These are phyloP conservation scores for Netelia virgata DNA, from an alignment of 2,888 invertebrate species.

Conservation along the genomic window DNA sequence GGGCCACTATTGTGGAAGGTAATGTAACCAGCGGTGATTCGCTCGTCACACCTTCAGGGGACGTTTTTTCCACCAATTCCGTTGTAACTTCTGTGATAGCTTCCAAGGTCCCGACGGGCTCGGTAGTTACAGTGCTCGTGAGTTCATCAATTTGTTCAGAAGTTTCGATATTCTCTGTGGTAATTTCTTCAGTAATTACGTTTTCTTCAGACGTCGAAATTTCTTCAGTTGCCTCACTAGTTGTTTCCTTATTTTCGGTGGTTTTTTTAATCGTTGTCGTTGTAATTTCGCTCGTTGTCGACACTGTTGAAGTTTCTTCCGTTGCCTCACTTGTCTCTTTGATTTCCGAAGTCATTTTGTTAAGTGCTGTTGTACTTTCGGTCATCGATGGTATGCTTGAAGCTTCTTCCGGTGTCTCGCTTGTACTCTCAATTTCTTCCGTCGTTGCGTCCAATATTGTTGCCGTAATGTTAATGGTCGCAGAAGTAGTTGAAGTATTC, in stretches of 20 bases:
- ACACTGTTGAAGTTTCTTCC: neutral
- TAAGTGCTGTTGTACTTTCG: no score
- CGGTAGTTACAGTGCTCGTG: conserved; percentile 3
- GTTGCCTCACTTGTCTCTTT: neutral
- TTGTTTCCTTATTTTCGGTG: neutral
- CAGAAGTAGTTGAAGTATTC: neutral
- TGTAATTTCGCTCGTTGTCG: neutral
- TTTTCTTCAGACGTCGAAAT: no score
- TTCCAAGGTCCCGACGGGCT: neutral
- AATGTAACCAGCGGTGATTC: neutral
- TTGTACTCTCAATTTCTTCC: no score
- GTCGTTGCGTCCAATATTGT: neutral
- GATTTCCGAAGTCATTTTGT: neutral
- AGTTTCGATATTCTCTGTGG: neutral
- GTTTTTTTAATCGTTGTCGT: neutral
- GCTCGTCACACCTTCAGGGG: neutral
- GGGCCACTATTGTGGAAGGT: conserved; percentile 21
- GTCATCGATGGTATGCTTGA: no score
- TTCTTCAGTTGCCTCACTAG: neutral
- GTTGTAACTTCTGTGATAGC: neutral
- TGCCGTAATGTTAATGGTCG: neutral
- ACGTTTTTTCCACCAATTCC: neutral
- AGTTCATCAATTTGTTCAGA: neutral
- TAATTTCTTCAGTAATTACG: conserved; percentile 35
- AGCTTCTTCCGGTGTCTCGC: no score